phyloP scores from a whole-genome alignment of 2,797 vertebrate genomes.

The Amniataba percoides region DNA sequence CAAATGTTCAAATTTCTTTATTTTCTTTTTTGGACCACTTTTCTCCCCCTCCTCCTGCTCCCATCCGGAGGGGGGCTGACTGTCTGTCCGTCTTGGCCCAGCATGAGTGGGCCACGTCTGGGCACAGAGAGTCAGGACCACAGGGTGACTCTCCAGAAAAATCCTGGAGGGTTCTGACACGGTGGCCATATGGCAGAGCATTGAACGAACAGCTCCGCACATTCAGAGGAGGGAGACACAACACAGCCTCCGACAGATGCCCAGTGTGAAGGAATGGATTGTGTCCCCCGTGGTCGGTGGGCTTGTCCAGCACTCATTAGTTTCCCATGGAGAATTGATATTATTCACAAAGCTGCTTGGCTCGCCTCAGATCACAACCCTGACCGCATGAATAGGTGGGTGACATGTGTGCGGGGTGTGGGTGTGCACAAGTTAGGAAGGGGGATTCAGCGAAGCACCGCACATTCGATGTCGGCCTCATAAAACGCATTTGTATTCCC shows the following conservation, averaged over 20 bases:
- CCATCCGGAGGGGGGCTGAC: slow-evolving; percentile 8
- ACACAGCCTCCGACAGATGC: slow-evolving; percentile 59
- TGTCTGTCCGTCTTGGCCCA: slow-evolving; percentile 54
- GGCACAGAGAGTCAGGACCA: slow-evolving; percentile 56
- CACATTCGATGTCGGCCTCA: slow-evolving; percentile 47
- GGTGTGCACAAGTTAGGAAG: slow-evolving; percentile 31
- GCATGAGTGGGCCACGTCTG: slow-evolving; percentile 58
- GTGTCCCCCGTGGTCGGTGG: slow-evolving; percentile 62
- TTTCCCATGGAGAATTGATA: slow-evolving; percentile 83
- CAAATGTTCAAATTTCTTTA: slow-evolving; percentile 21
- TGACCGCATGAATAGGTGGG: slow-evolving; percentile 68
- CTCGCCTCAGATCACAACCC: slow-evolving; percentile 50
- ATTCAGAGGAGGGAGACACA: slow-evolving; percentile 55
- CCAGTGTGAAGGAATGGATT: slow-evolving; percentile 75
- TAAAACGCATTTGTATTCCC: slow-evolving; percentile 7
- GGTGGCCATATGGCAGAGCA: slow-evolving; percentile 72
- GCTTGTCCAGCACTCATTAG: slow-evolving; percentile 74
- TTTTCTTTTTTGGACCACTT: slow-evolving; percentile 12
- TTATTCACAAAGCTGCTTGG: slow-evolving; percentile 71
- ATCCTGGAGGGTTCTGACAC: slow-evolving; percentile 56
- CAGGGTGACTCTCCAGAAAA: slow-evolving; percentile 54
- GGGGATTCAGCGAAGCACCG: slow-evolving; percentile 49
- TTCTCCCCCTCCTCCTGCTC: background rate
- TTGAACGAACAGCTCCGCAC: slow-evolving; percentile 59
- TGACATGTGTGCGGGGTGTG: slow-evolving; percentile 41